These are phyloP conservation scores for Chaetorhynchus papuensis DNA, from an alignment of 2,113 vertebrate genomes.

Conservation along the genomic window DNA sequence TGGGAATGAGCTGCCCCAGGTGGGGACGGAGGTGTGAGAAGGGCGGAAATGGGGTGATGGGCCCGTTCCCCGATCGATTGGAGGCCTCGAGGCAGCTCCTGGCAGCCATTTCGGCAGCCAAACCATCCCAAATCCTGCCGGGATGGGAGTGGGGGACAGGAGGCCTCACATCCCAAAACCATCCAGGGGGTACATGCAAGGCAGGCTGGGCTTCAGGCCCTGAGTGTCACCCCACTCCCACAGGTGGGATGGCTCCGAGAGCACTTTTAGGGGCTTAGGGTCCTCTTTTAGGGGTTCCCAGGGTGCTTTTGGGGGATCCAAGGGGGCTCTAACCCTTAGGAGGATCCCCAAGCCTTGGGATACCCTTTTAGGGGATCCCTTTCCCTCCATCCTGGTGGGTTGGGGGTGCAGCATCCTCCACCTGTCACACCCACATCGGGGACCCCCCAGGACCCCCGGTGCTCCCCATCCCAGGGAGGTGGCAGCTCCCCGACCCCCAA, in stretches of 20 bases:
- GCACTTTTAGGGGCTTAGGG: background rate
- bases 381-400: background rate
- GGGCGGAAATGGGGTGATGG: background rate
- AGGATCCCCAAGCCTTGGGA: background rate
- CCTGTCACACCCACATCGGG: background rate
- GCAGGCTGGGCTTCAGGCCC: background rate
- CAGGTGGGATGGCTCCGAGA: accelerated
- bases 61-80: accelerated
- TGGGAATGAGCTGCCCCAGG: background rate
- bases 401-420: background rate
- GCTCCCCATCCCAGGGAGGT: background rate
- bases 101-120: background rate
- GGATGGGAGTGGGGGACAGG: accelerated
- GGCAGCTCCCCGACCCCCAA: accelerated
- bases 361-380: background rate
- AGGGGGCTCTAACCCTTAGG: too few relatives aligned
- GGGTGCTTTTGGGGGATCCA: background rate
- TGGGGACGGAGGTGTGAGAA: accelerated
- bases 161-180: accelerated
- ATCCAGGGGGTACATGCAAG: accelerated
- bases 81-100: background rate
- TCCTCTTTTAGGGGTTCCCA: background rate
- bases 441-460: too few relatives aligned
- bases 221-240: accelerated
- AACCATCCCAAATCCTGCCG: background rate